phyloP scores from a whole-genome alignment of 2,113 vertebrate genomes.

The Dasypus novemcinctus region DNA sequence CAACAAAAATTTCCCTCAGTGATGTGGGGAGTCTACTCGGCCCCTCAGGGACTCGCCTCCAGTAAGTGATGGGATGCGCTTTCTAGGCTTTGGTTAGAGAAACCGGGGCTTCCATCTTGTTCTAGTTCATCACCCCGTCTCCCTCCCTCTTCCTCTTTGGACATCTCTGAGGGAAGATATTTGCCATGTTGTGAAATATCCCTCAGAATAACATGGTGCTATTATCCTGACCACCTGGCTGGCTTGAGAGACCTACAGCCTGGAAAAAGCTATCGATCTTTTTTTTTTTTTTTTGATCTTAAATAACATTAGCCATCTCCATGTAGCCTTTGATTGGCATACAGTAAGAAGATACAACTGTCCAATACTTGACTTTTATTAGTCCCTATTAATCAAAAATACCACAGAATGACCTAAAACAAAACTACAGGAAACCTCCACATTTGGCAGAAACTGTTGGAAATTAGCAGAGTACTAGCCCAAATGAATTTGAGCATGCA shows the following conservation, averaged over 20 bases:
- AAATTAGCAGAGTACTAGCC: not conserved
- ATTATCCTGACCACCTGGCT: accelerated
- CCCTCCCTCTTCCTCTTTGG: not conserved
- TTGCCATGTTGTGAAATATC: not conserved
- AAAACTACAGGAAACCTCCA: not conserved
- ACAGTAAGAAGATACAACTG: not conserved
- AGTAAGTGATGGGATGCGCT: not conserved
- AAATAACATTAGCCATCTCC: not conserved
- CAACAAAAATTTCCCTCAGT: too few species aligned
- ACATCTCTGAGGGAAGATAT: not conserved
- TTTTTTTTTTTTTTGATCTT: not conserved
- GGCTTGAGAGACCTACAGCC: too few species aligned
- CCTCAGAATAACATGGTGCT: not conserved
- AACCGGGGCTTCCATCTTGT: not conserved
- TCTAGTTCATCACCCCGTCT: not conserved
- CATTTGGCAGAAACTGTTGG: not conserved
- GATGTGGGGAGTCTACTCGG: too few species aligned
- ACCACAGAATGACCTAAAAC: not conserved
- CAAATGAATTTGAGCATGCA: not conserved
- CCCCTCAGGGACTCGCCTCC: not conserved
- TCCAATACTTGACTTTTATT: not conserved
- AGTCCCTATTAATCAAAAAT: not conserved
- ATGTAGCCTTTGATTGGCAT: not conserved
- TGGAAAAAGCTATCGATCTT: not conserved
- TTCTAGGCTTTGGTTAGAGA: not conserved